Percentiles rank a stretch among this genome's conserved stretches.
Conservation (phyloP, 2,888 invertebrate genomes). For the Drosophila multiciliata region DNA sequence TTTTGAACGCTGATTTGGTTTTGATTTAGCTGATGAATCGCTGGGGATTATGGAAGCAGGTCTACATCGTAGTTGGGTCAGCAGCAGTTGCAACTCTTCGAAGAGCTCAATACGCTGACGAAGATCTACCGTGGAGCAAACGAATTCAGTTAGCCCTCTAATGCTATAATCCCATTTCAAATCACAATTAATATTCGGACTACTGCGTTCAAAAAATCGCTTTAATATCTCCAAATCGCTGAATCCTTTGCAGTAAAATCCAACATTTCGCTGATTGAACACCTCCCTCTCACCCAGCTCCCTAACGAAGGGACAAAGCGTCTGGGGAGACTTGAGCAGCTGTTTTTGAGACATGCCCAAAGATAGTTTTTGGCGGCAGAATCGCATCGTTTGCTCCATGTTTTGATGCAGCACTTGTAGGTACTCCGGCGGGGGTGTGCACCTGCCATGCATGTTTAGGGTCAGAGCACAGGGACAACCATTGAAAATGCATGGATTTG, state of each 20-base stretch:
- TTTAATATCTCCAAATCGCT: conserved; percentile 37
- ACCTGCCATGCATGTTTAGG: conserved; percentile 67
- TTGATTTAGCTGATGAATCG: conserved; percentile 30
- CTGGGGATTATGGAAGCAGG: neutral
- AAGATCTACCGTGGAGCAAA: conserved; percentile 25
- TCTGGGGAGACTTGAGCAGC: accelerated
- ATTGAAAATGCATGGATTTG: conserved; percentile 62
- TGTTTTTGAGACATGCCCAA: too few species aligned
- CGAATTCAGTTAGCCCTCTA: conserved; percentile 32
- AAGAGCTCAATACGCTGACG: conserved; percentile 28
- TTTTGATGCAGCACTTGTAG: conserved; percentile 39
- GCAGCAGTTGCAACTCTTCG: conserved; percentile 27
- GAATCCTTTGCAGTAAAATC: conserved; percentile 44
- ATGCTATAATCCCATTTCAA: conserved; percentile 61
- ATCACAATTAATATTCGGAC: accelerated
- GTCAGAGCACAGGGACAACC: conserved; percentile 55
- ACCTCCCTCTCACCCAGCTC: conserved; percentile 50
- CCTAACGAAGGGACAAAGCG: conserved; percentile 37
- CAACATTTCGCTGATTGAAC: conserved; percentile 53
- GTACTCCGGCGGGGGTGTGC: conserved; percentile 66
- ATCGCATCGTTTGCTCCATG: neutral
- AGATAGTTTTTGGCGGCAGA: neutral
- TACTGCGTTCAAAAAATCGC: conserved; percentile 33
- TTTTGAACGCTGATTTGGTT: conserved; percentile 43
- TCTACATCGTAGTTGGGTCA: conserved; percentile 28